Percentiles rank a stretch among this genome's conserved stretches.
phyloP scores from a whole-genome alignment of 2,113 vertebrate species.

The Notarius quadriscutis region DNA sequence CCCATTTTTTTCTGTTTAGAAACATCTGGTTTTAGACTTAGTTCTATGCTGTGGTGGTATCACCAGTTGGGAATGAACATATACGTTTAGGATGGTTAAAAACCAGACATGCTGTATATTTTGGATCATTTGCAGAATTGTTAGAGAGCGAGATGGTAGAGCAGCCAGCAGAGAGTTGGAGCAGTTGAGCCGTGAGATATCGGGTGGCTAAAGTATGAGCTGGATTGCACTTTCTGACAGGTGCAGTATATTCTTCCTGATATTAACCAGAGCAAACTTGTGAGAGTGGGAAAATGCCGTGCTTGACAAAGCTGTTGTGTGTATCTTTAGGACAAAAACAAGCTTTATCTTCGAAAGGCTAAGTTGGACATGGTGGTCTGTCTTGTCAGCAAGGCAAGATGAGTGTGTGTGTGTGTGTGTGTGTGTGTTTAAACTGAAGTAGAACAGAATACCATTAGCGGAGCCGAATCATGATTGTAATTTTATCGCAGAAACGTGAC shows the following conservation, averaged over 20 bases:
- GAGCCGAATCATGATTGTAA: not conserved
- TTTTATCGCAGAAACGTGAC: not conserved
- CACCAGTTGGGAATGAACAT: not conserved
- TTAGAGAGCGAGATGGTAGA: not conserved
- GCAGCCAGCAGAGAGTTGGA: not conserved
- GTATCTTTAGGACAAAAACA: conserved; percentile 6
- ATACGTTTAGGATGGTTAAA: not conserved
- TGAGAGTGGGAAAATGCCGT: conserved; percentile 1
- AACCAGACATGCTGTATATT: conserved; percentile 10
- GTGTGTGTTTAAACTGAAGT: not conserved
- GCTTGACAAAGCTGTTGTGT: not conserved
- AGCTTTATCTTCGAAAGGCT: conserved; percentile 4
- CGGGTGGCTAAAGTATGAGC: conserved; percentile 12
- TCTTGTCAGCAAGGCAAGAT: not conserved
- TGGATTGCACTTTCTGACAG: conserved; percentile 12
- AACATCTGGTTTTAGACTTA: not conserved
- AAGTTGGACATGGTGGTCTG: not conserved
- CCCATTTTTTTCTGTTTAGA: not conserved
- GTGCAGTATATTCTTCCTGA: conserved; percentile 11
- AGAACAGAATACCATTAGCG: not conserved
- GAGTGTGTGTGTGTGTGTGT: not conserved
- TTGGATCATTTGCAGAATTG: not conserved
- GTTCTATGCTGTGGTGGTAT: not conserved
- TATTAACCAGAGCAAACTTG: not conserved
- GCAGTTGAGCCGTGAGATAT: not conserved